phyloP scores from a whole-genome alignment of 2,888 invertebrate species.

The Pristionchus fissidentatus region DNA sequence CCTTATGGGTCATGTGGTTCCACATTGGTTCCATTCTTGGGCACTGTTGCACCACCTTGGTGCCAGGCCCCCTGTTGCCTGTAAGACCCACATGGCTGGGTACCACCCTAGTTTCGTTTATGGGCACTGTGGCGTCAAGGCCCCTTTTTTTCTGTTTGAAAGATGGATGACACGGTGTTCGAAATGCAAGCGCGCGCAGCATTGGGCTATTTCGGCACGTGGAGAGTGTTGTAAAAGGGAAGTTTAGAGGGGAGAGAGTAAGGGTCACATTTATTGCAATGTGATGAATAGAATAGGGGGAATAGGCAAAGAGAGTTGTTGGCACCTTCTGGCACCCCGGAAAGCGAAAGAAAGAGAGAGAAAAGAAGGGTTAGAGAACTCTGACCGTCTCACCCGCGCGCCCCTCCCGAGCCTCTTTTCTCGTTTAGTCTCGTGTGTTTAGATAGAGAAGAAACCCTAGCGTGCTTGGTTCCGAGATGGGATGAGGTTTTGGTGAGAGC shows the following conservation, averaged over 20 bases:
- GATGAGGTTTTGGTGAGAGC: too few species aligned
- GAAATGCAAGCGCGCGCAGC: too few species aligned
- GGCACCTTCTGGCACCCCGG: slow-evolving; percentile 25
- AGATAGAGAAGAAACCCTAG: too few species aligned
- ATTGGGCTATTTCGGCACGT: slow-evolving; percentile 2
- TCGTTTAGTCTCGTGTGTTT: too few species aligned
- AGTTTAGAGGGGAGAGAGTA: too few species aligned
- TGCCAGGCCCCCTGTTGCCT: neutral
- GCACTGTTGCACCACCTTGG: neutral
- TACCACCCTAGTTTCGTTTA: too few species aligned
- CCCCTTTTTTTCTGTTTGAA: neutral
- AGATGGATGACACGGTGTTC: too few species aligned
- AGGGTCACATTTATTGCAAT: slow-evolving; percentile 33
- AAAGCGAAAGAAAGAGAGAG: neutral
- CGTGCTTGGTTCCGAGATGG: too few species aligned
- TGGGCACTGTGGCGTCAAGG: neutral
- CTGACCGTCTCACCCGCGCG: too few species aligned
- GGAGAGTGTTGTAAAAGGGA: slow-evolving; percentile 21
- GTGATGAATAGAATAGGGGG: slow-evolving; percentile 22
- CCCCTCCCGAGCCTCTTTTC: too few species aligned
- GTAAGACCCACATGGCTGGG: slow-evolving; percentile 16
- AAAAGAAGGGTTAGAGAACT: neutral
- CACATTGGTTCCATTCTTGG: too few species aligned
- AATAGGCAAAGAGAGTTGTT: too few species aligned
- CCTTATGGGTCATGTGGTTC: neutral